These are phyloP conservation scores for Drepana arcuata DNA, from an alignment of 1,140 invertebrate genomes.

Conservation along the genomic window DNA sequence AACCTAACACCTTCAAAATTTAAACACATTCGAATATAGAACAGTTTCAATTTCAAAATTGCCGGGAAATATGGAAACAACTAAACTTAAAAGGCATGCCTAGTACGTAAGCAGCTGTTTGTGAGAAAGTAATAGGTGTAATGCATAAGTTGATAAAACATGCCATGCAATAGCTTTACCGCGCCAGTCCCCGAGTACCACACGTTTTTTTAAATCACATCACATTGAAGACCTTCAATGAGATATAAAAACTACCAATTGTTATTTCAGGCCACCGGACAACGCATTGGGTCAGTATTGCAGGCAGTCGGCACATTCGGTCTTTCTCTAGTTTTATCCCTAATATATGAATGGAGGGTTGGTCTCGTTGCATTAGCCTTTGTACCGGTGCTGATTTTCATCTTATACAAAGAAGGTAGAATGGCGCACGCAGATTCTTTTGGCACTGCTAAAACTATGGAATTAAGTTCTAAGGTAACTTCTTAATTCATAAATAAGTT, in stretches of 20 bases:
- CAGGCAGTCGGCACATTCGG: conserved; percentile 78
- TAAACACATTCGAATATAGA: too few relatives aligned
- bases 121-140: too few relatives aligned
- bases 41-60: too few relatives aligned
- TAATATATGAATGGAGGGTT: conserved; percentile 82
- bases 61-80: too few relatives aligned
- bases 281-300: conserved; percentile 79
- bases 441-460: conserved; percentile 74
- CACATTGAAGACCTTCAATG: too few relatives aligned
- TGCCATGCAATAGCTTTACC: too few relatives aligned
- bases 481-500: not conserved
- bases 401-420: conserved; percentile 77
- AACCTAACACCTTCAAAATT: too few relatives aligned
- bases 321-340: conserved; percentile 75
- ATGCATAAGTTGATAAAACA: too few relatives aligned
- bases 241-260: not conserved
- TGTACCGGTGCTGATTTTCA: conserved; percentile 77
- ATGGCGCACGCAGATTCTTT: conserved; percentile 74
- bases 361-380: conserved; percentile 79
- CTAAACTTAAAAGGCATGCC: too few relatives aligned
- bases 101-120: too few relatives aligned
- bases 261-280: conserved; percentile 77
- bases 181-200: too few relatives aligned
- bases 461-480: conserved; percentile 74
- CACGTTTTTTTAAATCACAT: too few relatives aligned